Conservation (phyloP, 2,113 vertebrate genomes). For the Nothobranchius kuhntae region DNA sequence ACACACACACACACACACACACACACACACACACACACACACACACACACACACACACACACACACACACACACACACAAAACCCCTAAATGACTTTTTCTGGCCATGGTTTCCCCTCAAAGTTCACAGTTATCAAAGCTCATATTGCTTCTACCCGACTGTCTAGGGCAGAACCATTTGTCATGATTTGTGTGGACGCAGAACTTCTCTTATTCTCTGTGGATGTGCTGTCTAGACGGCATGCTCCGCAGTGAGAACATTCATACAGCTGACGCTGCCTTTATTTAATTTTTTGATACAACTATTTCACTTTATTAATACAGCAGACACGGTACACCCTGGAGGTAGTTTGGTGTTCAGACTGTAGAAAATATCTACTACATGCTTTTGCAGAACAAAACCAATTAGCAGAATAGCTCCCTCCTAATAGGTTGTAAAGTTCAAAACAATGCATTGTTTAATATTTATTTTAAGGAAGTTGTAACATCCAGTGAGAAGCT, state of each 20-base stretch:
- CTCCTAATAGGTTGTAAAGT: background rate
- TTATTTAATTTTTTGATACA: conserved; percentile 31
- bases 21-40: too few species aligned
- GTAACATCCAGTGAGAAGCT: too few species aligned
- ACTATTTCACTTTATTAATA: conserved; percentile 49
- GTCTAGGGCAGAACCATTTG: conserved; percentile 71
- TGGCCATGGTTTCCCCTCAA: conserved; percentile 48
- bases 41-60: too few species aligned
- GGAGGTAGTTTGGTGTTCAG: conserved; percentile 22
- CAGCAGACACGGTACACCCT: conserved; percentile 32
- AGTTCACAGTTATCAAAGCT: conserved; percentile 67
- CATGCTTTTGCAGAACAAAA: background rate
- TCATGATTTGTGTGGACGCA: conserved; percentile 69
- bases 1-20: too few species aligned
- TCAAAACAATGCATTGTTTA: too few species aligned
- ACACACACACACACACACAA: too few species aligned
- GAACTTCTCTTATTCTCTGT: conserved; percentile 50
- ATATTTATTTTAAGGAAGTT: too few species aligned
- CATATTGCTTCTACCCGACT: conserved; percentile 58
- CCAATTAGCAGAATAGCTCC: background rate
- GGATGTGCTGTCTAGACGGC: conserved; percentile 65
- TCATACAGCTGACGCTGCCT: conserved; percentile 29
- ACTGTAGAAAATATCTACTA: background rate
- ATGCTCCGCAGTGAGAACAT: conserved; percentile 27
- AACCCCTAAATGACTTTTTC: conserved; percentile 33